Evolutionary conservation across 2,113 vertebrate species (phyloP), one percentile per base, ranked within the genome.

Genomic region (Anas platyrhynchos): DNA sequence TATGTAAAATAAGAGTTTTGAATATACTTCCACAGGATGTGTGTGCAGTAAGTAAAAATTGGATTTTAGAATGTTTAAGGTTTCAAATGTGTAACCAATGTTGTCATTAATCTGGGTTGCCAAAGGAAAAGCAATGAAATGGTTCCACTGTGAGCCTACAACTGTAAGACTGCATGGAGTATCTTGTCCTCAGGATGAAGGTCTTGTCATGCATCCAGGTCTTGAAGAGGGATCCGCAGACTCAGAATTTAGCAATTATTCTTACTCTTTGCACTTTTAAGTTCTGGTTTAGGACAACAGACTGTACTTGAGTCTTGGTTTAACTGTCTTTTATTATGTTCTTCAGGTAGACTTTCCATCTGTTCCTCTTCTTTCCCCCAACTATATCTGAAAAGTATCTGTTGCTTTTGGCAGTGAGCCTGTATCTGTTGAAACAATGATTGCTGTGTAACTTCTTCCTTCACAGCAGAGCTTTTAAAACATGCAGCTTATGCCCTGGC

Each of bases 361-460:
- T 97, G 94, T 87, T 96, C 76, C n/a, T 85, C 91, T 91, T 89
- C 91, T 90, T 94, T 79, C 61, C 76, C 74, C 55, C 48, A 95
- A 14, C 77, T 91, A 91, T 96, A 96, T 97, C 88, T 90, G 73
- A 86, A 79, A 77, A 76, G 29, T 94, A 31, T 83, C 89, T 93
- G 91, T 54, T 95, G 38, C 54, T 65, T 86, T 94, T 91, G 82
- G 84, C 91, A 94, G 75, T 22, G 44, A 96, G 89, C 34, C 92
- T 73, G 44, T 85, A 65, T 86, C 95, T 94, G 85, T 88, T 94
- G 65, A 85, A 92, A 79, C 52, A n/a, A 48, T 50, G 88, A 84
- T 93, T 92, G 71, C 62, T 81, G 41, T 59, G 5, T 87, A 77
- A 82, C 66, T 79, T 95, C 80, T 95, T 95, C 75, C 58, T 86